Evolutionary conservation across 2,797 vertebrate species (phyloP).

Genomic region (Vultur gryphus): DNA sequence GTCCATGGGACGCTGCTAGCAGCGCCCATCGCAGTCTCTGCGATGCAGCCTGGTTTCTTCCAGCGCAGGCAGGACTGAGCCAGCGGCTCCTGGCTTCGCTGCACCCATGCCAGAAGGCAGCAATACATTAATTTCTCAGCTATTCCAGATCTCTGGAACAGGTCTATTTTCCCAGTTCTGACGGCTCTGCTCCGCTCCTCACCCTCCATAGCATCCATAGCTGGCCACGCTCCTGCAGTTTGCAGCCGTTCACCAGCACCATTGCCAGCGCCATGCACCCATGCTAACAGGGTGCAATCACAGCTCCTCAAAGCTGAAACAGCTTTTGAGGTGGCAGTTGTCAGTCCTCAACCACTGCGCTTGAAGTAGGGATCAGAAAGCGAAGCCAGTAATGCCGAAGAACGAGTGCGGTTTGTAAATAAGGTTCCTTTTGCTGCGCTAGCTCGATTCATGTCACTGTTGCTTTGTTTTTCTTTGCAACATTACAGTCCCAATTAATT

Average conservation of each 20-base stretch:
- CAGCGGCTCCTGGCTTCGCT: not conserved
- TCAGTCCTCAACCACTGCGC: not conserved
- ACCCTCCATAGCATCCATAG: not conserved
- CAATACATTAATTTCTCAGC: not conserved
- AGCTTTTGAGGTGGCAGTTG: not conserved
- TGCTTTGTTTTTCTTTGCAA: not conserved
- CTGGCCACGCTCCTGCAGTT: not conserved
- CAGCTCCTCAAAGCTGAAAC: not conserved
- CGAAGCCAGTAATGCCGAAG: too few species aligned
- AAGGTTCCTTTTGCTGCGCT: not conserved
- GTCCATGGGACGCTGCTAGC: not conserved
- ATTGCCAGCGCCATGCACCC: rapidly evolving
- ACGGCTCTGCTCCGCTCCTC: not conserved
- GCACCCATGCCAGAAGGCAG: not conserved
- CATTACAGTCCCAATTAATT: not conserved
- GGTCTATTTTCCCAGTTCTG: not conserved
- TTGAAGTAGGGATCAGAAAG: not conserved
- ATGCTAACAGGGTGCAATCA: rapidly evolving
- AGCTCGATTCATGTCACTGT: not conserved
- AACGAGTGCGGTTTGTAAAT: rapidly evolving
- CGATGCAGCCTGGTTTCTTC: not conserved
- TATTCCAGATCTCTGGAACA: not conserved
- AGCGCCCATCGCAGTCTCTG: too few species aligned
- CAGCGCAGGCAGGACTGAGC: not conserved
- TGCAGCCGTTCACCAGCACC: not conserved